Base-by-base conservation (phyloP, 2,888 invertebrate species). In the Tricholauxania praeusta region DNA sequence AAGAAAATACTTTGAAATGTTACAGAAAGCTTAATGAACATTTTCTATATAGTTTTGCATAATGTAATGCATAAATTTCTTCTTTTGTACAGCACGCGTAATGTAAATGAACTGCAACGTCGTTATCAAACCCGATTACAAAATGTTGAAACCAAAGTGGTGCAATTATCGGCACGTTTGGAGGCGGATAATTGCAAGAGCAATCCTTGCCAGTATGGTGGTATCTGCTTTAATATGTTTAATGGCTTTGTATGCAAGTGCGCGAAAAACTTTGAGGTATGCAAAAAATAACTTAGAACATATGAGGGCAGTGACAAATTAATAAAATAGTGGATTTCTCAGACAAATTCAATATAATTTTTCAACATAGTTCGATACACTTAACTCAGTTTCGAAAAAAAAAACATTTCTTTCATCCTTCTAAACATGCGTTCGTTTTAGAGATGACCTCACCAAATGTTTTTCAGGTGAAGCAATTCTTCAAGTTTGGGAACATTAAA, bases 121-220 rank as follows among this genome's bases (percentile, higher is more conserved):
- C 89, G 88, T 80, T 78, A 78, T 17, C 80, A 80, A 62, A 71
- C 68, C 3, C 82, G 85, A 4, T 78, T 92, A 6, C 81, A 81
- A 1, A 77, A 73, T 12, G 82, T 91, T 15, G 88, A 90, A 82
- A 83, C 78, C 15, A 87, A 84, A 80, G 75, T 83, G 17, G 78
- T 79, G 12, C 70, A 68, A 0, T 32, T 87, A 10, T 78, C 78
- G 22, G 76, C 74, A 4, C 85, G 90, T 78, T 83, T 91, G 75
- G 82, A 83, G 65, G 84, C 85, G 62, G 89, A 96, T 80, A 91
- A 92, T 75, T 97, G 97, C 82, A 83, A 85, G 22, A 92, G 91
- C 68, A 90, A 90, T 82, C 96, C 96, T 0, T 97, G 97, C 83
- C 89, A 90, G 82, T 93, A 96, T 84, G 96, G 95, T 7, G 96